Conservation (phyloP, 2,797 vertebrate genomes). For the Australoheros facetus region DNA sequence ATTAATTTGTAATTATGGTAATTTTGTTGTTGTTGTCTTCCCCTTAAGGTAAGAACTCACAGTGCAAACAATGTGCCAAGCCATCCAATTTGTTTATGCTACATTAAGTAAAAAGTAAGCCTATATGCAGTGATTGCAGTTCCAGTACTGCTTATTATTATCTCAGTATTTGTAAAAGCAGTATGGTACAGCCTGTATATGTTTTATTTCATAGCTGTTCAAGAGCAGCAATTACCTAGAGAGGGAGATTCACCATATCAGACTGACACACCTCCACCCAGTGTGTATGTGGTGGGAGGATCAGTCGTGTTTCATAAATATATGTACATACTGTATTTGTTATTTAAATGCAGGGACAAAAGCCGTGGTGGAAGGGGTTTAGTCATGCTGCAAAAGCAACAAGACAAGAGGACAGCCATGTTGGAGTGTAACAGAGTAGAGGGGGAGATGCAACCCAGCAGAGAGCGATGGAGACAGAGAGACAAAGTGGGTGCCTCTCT, state of each 20-base stretch:
- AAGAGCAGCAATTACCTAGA: slow-evolving; percentile 14
- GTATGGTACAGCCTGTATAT: neutral
- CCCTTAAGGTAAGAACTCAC: no score
- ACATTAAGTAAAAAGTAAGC: slow-evolving; percentile 16
- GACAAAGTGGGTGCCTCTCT: slow-evolving; percentile 54
- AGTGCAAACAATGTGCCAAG: slow-evolving; percentile 18
- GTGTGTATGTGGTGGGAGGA: slow-evolving; percentile 62
- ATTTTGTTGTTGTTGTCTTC: no score
- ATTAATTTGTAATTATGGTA: no score
- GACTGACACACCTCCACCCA: slow-evolving; percentile 50
- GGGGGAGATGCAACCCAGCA: slow-evolving; percentile 42
- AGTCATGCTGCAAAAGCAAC: slow-evolving; percentile 73
- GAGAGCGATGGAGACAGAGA: slow-evolving; percentile 22
- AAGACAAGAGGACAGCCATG: slow-evolving; percentile 59
- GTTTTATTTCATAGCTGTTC: neutral
- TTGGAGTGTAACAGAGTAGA: slow-evolving; percentile 47
- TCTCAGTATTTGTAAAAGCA: neutral
- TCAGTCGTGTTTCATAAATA: slow-evolving; percentile 69
- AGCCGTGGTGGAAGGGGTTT: slow-evolving; percentile 65
- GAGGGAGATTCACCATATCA: slow-evolving; percentile 36
- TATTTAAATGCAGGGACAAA: slow-evolving; percentile 74
- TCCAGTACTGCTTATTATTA: neutral
- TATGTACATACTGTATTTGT: slow-evolving; percentile 73
- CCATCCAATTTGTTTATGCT: slow-evolving; percentile 27
- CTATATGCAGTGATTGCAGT: slow-evolving; percentile 5